A percentile compares a stretch with the other conserved stretches of the same genome.
Evolutionary conservation across 2,113 vertebrate species (phyloP).

Genomic region (Delphinus delphis): DNA sequence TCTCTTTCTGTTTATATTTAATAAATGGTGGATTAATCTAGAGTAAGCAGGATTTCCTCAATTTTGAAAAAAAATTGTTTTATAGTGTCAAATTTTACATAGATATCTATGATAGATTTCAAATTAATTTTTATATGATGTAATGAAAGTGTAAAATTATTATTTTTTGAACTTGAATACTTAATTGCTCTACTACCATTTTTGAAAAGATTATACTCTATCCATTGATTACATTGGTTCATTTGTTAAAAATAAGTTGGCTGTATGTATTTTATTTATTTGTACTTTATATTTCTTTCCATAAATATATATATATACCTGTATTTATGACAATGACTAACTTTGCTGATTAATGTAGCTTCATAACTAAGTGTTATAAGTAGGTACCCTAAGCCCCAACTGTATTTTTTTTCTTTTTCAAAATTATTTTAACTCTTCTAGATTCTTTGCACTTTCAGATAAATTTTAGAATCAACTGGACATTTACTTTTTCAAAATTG

Average conservation of each 20-base stretch:
- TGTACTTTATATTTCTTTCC: neutral
- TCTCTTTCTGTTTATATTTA: neutral
- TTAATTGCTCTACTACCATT: neutral
- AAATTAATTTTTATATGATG: neutral
- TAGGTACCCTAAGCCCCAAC: no score
- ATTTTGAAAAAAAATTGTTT: neutral
- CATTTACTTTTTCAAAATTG: no score
- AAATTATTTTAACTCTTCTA: no score
- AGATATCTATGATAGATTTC: neutral
- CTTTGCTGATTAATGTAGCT: neutral
- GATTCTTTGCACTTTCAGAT: no score
- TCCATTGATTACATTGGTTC: neutral
- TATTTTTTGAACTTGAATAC: neutral
- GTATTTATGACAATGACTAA: neutral
- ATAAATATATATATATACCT: no score
- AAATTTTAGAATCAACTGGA: no score
- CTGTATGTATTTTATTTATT: neutral
- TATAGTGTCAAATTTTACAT: neutral
- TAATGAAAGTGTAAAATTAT: neutral
- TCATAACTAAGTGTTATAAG: no score
- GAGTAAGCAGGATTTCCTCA: neutral
- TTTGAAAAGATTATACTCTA: neutral
- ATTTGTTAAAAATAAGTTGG: neutral
- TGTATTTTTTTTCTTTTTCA: no score
- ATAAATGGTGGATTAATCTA: neutral